Conservation (phyloP, 2,797 vertebrate genomes). For the Bovichtus diacanthus region DNA sequence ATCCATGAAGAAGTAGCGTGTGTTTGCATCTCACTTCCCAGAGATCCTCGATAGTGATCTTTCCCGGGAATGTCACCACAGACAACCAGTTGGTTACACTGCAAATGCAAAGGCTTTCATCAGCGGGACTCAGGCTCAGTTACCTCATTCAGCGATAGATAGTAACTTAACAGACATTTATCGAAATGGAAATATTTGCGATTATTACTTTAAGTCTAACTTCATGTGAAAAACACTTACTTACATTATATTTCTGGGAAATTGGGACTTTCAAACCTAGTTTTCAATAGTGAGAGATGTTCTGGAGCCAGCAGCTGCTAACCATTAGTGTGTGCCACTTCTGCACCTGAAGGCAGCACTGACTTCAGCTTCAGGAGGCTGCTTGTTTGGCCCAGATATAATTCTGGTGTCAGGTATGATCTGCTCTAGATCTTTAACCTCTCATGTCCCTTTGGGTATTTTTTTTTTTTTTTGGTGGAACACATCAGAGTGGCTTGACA, state of each 20-base stretch:
- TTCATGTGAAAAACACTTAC: conserved; percentile 2
- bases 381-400: conserved; percentile 52
- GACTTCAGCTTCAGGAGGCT: conserved; percentile 26
- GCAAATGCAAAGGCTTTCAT: too few relatives aligned
- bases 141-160: too few relatives aligned
- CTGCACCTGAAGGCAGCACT: conserved; percentile 53
- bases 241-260: conserved; percentile 24
- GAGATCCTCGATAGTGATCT: too few relatives aligned
- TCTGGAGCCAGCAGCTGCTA: conserved; percentile 52
- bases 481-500: conserved; percentile 8
- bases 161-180: too few relatives aligned
- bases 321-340: conserved; percentile 43
- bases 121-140: too few relatives aligned
- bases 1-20: too few relatives aligned
- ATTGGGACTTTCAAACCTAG: conserved; percentile 5
- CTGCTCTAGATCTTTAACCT: conserved; percentile 30
- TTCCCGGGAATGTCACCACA: too few relatives aligned
- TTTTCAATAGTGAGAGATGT: conserved; percentile 13
- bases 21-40: too few relatives aligned
- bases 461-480: conserved; percentile 1
- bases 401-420: conserved; percentile 57
- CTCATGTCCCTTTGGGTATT: too few relatives aligned
- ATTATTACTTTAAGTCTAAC: not conserved
- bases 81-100: too few relatives aligned
- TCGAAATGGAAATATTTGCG: too few relatives aligned